Percentiles rank a stretch among this genome's conserved stretches.
Evolutionary conservation across 2,113 vertebrate species (phyloP).

Genomic region (Coreoperca whiteheadi): DNA sequence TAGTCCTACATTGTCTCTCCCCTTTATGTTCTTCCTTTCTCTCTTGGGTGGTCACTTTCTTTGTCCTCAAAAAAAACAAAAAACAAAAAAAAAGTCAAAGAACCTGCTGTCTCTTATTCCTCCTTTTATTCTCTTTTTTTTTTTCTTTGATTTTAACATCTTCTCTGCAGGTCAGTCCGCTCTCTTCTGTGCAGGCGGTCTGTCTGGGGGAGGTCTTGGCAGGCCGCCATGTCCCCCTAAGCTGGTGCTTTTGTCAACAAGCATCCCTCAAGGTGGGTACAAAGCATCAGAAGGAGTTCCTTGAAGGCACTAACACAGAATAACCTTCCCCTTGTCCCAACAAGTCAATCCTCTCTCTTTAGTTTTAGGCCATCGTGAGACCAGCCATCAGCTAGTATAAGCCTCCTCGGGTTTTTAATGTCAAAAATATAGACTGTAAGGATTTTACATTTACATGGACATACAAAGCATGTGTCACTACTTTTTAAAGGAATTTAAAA

Average conservation of each 20-base stretch:
- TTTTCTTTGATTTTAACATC: constrained; percentile 13
- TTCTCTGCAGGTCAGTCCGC: constrained; percentile 14
- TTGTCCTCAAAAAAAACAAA: constrained; percentile 10
- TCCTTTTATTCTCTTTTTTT: constrained; percentile 3
- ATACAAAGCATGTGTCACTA: neutral
- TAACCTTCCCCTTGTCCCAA: constrained; percentile 33
- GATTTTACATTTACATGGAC: neutral
- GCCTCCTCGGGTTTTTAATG: constrained; percentile 9
- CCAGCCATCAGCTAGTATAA: neutral
- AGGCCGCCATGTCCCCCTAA: constrained; percentile 24
- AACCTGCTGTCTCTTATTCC: neutral
- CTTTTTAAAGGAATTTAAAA: no score
- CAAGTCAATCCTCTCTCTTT: constrained; percentile 5
- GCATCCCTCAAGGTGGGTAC: constrained; percentile 39
- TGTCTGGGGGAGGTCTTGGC: constrained; percentile 34
- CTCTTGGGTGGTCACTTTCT: constrained; percentile 1
- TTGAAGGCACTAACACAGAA: constrained; percentile 22
- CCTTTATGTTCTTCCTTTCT: constrained; percentile 19
- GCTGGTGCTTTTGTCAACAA: constrained; percentile 60
- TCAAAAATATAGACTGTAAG: constrained; percentile 6
- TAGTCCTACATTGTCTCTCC: constrained; percentile 13
- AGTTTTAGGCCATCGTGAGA: constrained; percentile 18
- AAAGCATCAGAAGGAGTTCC: constrained; percentile 34
- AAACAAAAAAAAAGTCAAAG: neutral
- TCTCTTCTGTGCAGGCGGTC: neutral